A percentile compares a stretch with the other conserved stretches of the same genome.
Evolutionary conservation across 2,888 invertebrate species (phyloP).

Genomic region (Panorpa germanica): DNA sequence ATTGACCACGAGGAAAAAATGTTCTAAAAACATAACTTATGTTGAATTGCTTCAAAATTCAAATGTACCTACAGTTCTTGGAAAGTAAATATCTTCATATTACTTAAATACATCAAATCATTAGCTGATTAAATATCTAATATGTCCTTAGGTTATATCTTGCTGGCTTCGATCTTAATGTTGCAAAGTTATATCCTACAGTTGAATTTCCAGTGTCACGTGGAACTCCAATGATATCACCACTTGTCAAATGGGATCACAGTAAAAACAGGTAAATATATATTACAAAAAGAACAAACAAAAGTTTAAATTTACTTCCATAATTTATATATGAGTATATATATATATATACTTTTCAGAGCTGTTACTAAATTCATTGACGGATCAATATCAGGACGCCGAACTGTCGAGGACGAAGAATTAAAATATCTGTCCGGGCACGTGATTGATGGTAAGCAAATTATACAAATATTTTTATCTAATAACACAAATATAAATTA

Average conservation of each 20-base stretch:
- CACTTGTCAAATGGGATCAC: constrained; percentile 87
- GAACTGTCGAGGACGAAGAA: constrained; percentile 54
- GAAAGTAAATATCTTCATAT: constrained; percentile 36
- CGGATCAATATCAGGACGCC: constrained; percentile 49
- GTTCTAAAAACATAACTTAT: constrained; percentile 56
- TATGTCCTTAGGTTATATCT: constrained; percentile 37
- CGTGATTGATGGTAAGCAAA: constrained; percentile 65
- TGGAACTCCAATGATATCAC: constrained; percentile 79
- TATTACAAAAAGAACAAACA: background rate
- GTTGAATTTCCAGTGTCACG: constrained; percentile 72
- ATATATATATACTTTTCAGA: no score
- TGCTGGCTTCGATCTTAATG: constrained; percentile 60
- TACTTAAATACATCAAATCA: background rate
- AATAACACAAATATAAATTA: no score
- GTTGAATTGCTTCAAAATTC: no score
- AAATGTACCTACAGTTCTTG: constrained; percentile 58
- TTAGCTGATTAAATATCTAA: background rate
- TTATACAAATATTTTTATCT: constrained; percentile 1
- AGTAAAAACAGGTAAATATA: constrained; percentile 52
- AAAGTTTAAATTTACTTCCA: no score
- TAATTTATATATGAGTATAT: no score
- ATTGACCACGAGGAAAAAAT: constrained; percentile 48
- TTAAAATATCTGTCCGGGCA: constrained; percentile 70
- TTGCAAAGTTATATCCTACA: constrained; percentile 54
- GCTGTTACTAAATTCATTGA: constrained; percentile 46